Evolutionary conservation across 2,797 vertebrate genomes (phyloP).

Genomic region (Phaenicophaeus curvirostris): DNA sequence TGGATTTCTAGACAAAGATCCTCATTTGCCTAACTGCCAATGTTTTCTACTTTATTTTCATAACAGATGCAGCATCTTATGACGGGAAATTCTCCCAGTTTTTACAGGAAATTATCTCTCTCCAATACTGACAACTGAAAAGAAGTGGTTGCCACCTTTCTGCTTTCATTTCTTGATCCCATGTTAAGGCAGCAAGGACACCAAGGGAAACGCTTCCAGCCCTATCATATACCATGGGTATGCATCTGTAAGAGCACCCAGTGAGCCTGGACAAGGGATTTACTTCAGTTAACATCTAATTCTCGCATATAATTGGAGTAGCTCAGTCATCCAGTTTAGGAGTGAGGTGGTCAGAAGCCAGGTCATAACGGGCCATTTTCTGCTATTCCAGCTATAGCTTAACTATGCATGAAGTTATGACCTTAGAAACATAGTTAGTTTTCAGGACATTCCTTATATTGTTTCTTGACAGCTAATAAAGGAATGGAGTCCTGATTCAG

Average conservation of each 20-base stretch:
- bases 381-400: background rate
- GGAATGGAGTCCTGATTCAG: background rate
- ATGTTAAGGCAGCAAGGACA: background rate
- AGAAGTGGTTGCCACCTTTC: background rate
- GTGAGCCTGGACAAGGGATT: background rate
- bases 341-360: background rate
- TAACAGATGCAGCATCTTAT: constrained; percentile 6
- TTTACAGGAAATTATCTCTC: constrained; percentile 12
- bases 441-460: background rate
- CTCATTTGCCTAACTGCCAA: background rate
- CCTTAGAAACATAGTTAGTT: background rate
- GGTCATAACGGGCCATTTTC: background rate
- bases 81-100: background rate
- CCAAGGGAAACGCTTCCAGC: background rate
- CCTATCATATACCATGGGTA: background rate
- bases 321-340: background rate
- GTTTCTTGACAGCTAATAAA: background rate
- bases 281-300: background rate
- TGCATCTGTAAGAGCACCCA: background rate
- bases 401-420: background rate
- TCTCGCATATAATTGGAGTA: background rate
- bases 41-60: constrained; percentile 3
- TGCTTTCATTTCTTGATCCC: background rate
- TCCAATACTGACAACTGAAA: background rate
- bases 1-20: background rate